A percentile compares a stretch with the other conserved stretches of the same genome.
phyloP scores from a whole-genome alignment of 2,888 invertebrate species.

The Cheilosia vernalis region DNA sequence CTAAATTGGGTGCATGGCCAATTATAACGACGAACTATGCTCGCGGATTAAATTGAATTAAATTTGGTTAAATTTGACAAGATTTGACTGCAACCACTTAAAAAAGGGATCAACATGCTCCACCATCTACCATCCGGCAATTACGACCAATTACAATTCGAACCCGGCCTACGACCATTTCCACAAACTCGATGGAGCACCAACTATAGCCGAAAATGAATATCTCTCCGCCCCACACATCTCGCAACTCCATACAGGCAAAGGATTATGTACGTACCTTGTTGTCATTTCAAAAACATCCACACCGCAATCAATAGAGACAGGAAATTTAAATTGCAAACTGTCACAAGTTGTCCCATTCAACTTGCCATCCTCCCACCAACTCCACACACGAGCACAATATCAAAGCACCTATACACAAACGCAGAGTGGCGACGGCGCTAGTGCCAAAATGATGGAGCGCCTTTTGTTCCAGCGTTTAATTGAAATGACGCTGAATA shows the following conservation, averaged over 20 bases:
- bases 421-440: conserved; percentile 11
- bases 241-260: not conserved
- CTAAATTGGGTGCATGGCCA: no score
- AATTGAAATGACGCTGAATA: conserved; percentile 53
- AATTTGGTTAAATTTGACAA: no score
- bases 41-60: no score
- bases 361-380: conserved; percentile 24
- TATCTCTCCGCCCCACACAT: not conserved
- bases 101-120: no score
- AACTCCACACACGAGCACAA: not conserved
- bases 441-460: conserved; percentile 36
- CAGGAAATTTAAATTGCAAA: conserved; percentile 46
- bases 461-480: conserved; percentile 47
- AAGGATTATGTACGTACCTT: not conserved
- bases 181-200: not conserved
- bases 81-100: no score
- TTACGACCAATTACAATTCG: no score
- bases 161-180: no score
- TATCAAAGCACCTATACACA: not conserved
- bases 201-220: not conserved
- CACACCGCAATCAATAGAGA: conserved; percentile 24
- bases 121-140: no score
- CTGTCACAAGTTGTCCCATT: conserved; percentile 34
- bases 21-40: no score
- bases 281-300: not conserved